These are phyloP conservation scores for Brevimyrus niger DNA, from an alignment of 2,113 vertebrate genomes.

Conservation along the genomic window DNA sequence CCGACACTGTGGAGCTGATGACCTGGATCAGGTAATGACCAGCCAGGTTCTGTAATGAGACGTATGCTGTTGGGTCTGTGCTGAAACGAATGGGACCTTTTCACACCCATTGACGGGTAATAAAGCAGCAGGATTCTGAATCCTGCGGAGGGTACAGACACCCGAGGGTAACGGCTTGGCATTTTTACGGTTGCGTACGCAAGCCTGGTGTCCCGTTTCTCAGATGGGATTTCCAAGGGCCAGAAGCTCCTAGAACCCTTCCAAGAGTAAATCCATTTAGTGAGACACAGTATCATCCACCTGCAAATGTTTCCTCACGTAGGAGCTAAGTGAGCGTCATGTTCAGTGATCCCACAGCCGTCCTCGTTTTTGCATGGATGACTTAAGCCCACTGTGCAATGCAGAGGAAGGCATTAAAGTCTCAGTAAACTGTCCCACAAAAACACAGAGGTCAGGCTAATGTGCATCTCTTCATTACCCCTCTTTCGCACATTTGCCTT, in stretches of 20 bases:
- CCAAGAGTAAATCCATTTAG: neutral
- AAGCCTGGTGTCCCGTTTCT: neutral
- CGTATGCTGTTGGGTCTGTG: slow-evolving; percentile 1
- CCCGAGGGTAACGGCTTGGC: neutral
- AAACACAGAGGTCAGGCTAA: neutral
- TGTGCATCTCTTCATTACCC: neutral
- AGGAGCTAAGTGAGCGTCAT: slow-evolving; percentile 45
- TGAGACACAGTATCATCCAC: slow-evolving; percentile 21
- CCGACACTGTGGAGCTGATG: slow-evolving; percentile 98
- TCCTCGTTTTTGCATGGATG: slow-evolving; percentile 32
- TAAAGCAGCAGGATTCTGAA: neutral
- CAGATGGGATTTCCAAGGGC: neutral
- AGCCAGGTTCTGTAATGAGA: slow-evolving; percentile 23
- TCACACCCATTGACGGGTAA: neutral
- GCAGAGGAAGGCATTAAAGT: neutral
- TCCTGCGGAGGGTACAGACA: neutral
- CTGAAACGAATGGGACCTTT: neutral
- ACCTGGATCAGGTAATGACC: slow-evolving; percentile 91
- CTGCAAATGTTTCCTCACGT: slow-evolving; percentile 36
- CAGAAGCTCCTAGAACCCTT: neutral
- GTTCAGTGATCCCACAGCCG: slow-evolving; percentile 33
- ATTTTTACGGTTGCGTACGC: neutral
- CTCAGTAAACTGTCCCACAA: neutral
- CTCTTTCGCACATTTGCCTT: slow-evolving; percentile 13
- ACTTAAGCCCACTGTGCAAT: slow-evolving; percentile 12